Base-by-base conservation (phyloP, 2,113 vertebrate species). In the Riparia riparia region DNA sequence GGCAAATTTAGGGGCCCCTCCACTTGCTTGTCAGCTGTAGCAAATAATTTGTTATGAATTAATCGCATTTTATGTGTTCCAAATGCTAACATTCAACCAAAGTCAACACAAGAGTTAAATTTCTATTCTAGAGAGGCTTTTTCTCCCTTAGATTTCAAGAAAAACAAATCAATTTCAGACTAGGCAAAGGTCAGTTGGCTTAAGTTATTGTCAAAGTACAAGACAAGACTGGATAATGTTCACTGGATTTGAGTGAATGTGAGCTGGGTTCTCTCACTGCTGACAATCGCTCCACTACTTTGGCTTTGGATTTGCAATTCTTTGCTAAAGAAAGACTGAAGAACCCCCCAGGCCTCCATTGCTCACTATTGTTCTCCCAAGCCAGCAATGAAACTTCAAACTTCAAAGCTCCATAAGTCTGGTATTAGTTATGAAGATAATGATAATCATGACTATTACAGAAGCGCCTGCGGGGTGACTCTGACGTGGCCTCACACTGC, bases 401-500 rank as follows among this genome's bases (percentile, higher is more conserved):
- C 85, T 89, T 88, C 92, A 93, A 93, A 96, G 79, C 26, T 50
- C 72, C 68, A 12, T 53, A 86, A 73, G 51, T 92, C 63, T 93
- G 76, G 70, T 86, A 47, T 58, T 93, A 92, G 68, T 96, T 95
- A 70, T 32, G 51, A 81, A 83, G 71, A 66, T 86, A 88, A 95
- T 61, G 31, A 31, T 66, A 90, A 88, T 95, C 49, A 50, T 53
- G 37, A n/a, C 72, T 90, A 42, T 88, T 85, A 61, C 37, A 72
- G 44, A 45, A 80, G 79, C 65, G 71, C 58, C 82, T 90, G 74
- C 82, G 54, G 82, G 61, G 29, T 87, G 81, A 44, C 37, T 91
- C 29, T 2, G 2, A 12, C 0, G 0, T 82, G 84, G 45, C 41
- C 51, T 69, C 42, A 50, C 57, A 3, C 18, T 64, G 66, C 77